Percentiles rank a stretch among this genome's conserved stretches.
Evolutionary conservation across 1,140 invertebrate genomes (phyloP).

Genomic region (Procambarus clarkii): DNA sequence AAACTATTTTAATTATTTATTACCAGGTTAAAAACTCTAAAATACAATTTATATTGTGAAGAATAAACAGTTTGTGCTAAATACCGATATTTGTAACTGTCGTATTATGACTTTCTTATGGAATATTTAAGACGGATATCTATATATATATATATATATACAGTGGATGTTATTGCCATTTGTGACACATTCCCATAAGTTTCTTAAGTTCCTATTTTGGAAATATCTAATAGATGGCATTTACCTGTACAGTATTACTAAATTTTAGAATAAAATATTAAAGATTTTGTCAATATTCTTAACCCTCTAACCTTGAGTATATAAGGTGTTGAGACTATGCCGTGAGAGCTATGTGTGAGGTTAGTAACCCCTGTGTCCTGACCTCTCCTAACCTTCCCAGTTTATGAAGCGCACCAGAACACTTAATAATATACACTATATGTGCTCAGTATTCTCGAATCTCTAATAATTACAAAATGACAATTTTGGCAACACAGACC

Average conservation of each 20-base stretch:
- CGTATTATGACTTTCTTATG: not conserved
- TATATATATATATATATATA: not conserved
- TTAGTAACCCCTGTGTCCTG: too few relatives aligned
- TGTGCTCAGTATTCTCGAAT: too few relatives aligned
- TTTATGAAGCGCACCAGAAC: too few relatives aligned
- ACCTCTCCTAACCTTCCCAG: too few relatives aligned
- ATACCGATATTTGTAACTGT: not conserved
- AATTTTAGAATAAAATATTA: conserved; percentile 10
- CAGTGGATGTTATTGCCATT: not conserved
- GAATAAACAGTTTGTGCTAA: not conserved
- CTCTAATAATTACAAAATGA: too few relatives aligned
- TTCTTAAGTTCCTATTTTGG: not conserved
- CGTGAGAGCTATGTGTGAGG: too few relatives aligned
- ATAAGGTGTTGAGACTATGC: too few relatives aligned
- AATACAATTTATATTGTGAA: not conserved
- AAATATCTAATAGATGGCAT: not conserved
- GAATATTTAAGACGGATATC: not conserved
- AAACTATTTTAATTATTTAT: too few relatives aligned
- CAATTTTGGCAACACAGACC: too few relatives aligned
- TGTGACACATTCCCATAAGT: not conserved
- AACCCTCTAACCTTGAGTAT: not conserved
- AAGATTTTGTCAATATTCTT: not conserved
- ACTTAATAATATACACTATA: too few relatives aligned
- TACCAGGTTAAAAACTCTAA: not conserved
- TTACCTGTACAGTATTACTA: conserved; percentile 29